A percentile compares a stretch with the other conserved stretches of the same genome.
Conservation (phyloP, 2,113 vertebrate genomes). For the Antigone vipio region DNA sequence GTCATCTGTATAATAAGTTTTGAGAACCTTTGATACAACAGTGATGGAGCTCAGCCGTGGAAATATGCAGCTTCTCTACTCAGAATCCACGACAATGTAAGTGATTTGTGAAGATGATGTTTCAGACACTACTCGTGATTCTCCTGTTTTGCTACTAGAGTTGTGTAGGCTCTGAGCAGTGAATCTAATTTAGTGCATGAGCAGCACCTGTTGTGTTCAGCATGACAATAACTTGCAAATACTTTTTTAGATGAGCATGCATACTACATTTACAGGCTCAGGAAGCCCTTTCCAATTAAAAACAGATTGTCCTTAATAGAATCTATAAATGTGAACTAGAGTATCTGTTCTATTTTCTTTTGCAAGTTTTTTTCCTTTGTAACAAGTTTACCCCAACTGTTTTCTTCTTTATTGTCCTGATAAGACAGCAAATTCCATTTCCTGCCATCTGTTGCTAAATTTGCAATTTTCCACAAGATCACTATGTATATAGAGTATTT, state of each 20-base stretch:
- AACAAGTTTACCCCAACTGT: slow-evolving; percentile 5
- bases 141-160: neutral
- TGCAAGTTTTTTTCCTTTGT: neutral
- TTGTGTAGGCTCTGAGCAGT: neutral
- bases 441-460: slow-evolving; percentile 23
- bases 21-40: neutral
- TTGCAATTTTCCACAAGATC: neutral
- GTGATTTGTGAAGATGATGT: neutral
- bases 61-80: neutral
- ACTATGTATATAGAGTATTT: neutral
- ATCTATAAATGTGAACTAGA: neutral
- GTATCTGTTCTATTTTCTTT: neutral
- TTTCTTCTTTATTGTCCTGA: slow-evolving; percentile 22
- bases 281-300: slow-evolving; percentile 27
- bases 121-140: neutral
- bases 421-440: slow-evolving; percentile 22
- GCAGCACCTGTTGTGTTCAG: neutral
- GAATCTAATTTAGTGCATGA: slow-evolving; percentile 17
- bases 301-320: slow-evolving; percentile 22
- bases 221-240: neutral
- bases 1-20: neutral
- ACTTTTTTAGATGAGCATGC: neutral
- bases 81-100: neutral
- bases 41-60: neutral
- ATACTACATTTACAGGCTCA: neutral